Conservation (phyloP, 2,888 invertebrate genomes). For the Epinotia nisella region DNA sequence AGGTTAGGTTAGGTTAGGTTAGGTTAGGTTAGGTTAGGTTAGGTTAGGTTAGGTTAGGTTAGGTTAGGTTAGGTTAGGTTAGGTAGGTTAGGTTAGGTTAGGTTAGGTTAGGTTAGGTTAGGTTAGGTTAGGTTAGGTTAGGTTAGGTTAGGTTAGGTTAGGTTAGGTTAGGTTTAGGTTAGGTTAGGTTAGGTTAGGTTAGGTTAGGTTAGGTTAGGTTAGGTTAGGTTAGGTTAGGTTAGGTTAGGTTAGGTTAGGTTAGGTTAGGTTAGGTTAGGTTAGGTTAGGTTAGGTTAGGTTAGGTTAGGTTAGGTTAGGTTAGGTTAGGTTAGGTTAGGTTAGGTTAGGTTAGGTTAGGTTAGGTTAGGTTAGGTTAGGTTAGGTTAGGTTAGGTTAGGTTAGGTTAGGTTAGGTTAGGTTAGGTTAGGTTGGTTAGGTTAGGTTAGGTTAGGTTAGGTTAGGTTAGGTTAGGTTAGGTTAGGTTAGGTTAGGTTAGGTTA, state of each 20-base stretch:
- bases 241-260: slow-evolving; percentile 12
- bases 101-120: not conserved
- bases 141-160: slow-evolving; percentile 7
- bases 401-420: not conserved
- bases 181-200: slow-evolving; percentile 15
- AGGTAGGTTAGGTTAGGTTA: too few species aligned
- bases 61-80: slow-evolving; percentile 5
- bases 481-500: slow-evolving; percentile 4
- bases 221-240: slow-evolving; percentile 16
- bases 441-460: not conserved
- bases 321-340: slow-evolving; percentile 16
- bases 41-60: slow-evolving; percentile 9
- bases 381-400: slow-evolving; percentile 8
- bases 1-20: slow-evolving; percentile 9
- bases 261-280: slow-evolving; percentile 15
- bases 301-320: slow-evolving; percentile 15
- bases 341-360: slow-evolving; percentile 15
- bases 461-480: slow-evolving; percentile 2
- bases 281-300: slow-evolving; percentile 25
- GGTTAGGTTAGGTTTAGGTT: slow-evolving; percentile 15
- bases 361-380: slow-evolving; percentile 12
- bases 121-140: not conserved
- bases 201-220: slow-evolving; percentile 15
- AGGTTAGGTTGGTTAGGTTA: not conserved
- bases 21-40: slow-evolving; percentile 19